Evolutionary conservation across 2,113 vertebrate species (phyloP), one percentile per base, ranked within the genome.

Genomic region (Patagioenas fasciata): DNA sequence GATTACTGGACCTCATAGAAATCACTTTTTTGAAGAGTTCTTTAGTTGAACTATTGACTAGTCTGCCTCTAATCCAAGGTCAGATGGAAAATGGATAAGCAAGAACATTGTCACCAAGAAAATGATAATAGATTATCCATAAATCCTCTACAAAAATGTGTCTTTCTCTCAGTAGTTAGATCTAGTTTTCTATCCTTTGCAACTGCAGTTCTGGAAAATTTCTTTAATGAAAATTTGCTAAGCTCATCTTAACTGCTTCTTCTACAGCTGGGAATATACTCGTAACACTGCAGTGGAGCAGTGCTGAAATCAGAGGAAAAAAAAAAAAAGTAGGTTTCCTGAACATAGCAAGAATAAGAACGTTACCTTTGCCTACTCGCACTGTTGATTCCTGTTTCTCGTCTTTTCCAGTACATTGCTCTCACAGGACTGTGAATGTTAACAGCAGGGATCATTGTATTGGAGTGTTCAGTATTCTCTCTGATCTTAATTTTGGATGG

Each of bases 111-210:
- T 21, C 15, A 65, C 6, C 14, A 72, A 72, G 28, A 80, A 85
- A 83, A 73, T n/a, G 0, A 18, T 54, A 62, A 50, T n/a, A 1
- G 1, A 1, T 53, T 70, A 38, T 25, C 28, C 12, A 42, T 8
- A 71, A 74, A 9, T 20, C 71, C 10, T 32, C 4, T 9, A 56
- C 78, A 60, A 44, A 74, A 20, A 14, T 2, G 0, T 26, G 18
- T 5, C 38, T 69, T 75, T 75, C 31, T 79, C 11, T 82, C 69
- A 57, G 9, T 40, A 70, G n/a, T 25, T 60, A 77, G 26, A 73
- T 53, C 20, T 25, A 29, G 42, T 60, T 73, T 79, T 75, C 34
- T 74, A 18, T 69, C 19, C 10, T 88, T 80, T 91, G 10, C 3
- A 8, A 36, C 6, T 40, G 25, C 28, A 80, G 23, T 50, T 16